Conservation (phyloP, 2,888 invertebrate species). For the Polylopha cassiicola region DNA sequence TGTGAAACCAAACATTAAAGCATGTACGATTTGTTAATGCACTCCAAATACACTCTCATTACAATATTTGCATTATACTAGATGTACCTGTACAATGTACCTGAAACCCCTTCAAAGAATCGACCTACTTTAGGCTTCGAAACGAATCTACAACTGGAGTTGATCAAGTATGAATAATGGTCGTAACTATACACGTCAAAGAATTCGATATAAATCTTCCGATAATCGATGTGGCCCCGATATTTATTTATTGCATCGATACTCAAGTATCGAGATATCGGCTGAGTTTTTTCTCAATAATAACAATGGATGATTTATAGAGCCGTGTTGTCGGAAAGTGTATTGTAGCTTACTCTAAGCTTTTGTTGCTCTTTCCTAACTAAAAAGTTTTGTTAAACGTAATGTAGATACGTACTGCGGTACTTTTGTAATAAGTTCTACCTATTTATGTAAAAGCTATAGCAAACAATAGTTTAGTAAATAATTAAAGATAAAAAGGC, state of each 20-base stretch:
- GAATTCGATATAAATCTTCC: conserved; percentile 70
- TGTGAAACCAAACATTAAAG: no score
- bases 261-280: conserved; percentile 51
- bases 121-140: conserved; percentile 3
- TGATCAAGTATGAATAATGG: conserved; percentile 65
- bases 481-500: no score
- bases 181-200: conserved; percentile 50
- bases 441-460: no score
- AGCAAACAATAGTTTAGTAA: no score
- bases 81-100: conserved; percentile 1
- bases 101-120: conserved; percentile 6
- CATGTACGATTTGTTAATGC: conserved; percentile 2
- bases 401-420: no score
- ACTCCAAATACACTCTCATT: conserved; percentile 8
- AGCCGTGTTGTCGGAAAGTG: conserved; percentile 27
- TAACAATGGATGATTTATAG: conserved; percentile 69
- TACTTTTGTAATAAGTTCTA: no score
- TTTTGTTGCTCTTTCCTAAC: no score
- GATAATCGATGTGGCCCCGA: conserved; percentile 63
- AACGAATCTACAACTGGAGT: conserved; percentile 43
- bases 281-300: conserved; percentile 47
- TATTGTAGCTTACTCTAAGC: no score
- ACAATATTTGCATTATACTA: conserved; percentile 11
- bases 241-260: conserved; percentile 67
- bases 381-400: no score